These are phyloP conservation scores for Aspidapion aeneum DNA, from an alignment of 2,888 invertebrate species.

Conservation along the genomic window DNA sequence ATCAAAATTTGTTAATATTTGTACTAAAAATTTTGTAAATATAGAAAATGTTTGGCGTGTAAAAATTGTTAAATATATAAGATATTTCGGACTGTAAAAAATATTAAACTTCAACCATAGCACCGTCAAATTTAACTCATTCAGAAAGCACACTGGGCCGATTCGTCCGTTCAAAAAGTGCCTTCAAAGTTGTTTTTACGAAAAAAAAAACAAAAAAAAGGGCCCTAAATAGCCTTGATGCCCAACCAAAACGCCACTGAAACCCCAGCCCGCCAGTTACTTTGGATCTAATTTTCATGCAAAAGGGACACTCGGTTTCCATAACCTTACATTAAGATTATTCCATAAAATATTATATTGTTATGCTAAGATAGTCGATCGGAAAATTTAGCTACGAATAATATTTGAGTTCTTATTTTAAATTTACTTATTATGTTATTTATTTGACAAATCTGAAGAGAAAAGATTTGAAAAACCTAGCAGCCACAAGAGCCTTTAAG, in stretches of 20 bases:
- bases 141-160: slow-evolving; percentile 79
- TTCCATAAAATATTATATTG: slow-evolving; percentile 52
- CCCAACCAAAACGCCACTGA: slow-evolving; percentile 59
- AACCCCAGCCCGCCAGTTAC: slow-evolving; percentile 46
- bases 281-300: slow-evolving; percentile 43
- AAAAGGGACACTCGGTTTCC: slow-evolving; percentile 52
- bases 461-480: slow-evolving; percentile 29
- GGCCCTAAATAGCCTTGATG: slow-evolving; percentile 86
- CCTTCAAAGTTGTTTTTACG: slow-evolving; percentile 91
- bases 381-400: background rate
- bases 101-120: background rate
- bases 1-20: background rate
- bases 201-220: slow-evolving; percentile 71
- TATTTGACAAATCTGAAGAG: too few relatives aligned
- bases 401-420: too few relatives aligned
- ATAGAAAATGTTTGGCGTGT: background rate
- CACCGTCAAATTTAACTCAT: slow-evolving; percentile 49
- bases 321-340: slow-evolving; percentile 50
- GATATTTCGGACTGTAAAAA: background rate
- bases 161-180: slow-evolving; percentile 94
- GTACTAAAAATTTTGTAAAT: background rate
- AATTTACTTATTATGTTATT: too few relatives aligned
- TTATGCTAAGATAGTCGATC: slow-evolving; percentile 48
- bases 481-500: too few relatives aligned
- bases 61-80: too few relatives aligned